Evolutionary conservation across 2,797 vertebrate species (phyloP).

Genomic region (Anas acuta): DNA sequence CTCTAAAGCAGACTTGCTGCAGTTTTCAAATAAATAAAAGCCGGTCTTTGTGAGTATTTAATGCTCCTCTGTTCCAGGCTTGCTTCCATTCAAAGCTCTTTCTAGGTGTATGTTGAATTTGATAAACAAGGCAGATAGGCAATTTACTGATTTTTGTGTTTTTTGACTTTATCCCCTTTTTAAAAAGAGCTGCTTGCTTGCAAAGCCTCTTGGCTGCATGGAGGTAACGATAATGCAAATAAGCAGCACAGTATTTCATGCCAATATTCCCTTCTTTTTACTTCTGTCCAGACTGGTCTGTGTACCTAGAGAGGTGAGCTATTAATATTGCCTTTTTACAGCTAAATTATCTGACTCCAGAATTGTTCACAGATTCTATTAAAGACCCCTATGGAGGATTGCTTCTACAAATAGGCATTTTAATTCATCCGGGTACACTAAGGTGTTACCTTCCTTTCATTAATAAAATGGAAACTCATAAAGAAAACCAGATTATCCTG

Average conservation of each 20-base stretch:
- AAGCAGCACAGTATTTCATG: slow-evolving; percentile 12
- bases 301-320: slow-evolving; percentile 77
- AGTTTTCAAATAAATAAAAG: background rate
- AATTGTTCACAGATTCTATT: slow-evolving; percentile 83
- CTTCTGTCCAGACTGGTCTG: slow-evolving; percentile 71
- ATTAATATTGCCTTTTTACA: slow-evolving; percentile 81
- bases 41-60: background rate
- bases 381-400: slow-evolving; percentile 83
- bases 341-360: slow-evolving; percentile 81
- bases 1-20: background rate
- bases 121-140: background rate
- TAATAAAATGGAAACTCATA: slow-evolving; percentile 86
- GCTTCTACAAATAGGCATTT: slow-evolving; percentile 82
- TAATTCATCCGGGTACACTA: slow-evolving; percentile 83
- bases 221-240: slow-evolving; percentile 12
- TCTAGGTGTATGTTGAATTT: background rate
- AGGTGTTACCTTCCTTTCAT: slow-evolving; percentile 84
- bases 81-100: background rate
- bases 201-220: background rate
- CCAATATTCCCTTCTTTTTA: slow-evolving; percentile 34
- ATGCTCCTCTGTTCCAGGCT: background rate
- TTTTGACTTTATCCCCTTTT: background rate
- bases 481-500: slow-evolving; percentile 86
- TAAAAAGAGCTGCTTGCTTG: background rate
- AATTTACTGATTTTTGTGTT: background rate